A percentile compares a stretch with the other conserved stretches of the same genome.
phyloP scores from a whole-genome alignment of 2,113 vertebrate species.

The Dipodomys stephensi region DNA sequence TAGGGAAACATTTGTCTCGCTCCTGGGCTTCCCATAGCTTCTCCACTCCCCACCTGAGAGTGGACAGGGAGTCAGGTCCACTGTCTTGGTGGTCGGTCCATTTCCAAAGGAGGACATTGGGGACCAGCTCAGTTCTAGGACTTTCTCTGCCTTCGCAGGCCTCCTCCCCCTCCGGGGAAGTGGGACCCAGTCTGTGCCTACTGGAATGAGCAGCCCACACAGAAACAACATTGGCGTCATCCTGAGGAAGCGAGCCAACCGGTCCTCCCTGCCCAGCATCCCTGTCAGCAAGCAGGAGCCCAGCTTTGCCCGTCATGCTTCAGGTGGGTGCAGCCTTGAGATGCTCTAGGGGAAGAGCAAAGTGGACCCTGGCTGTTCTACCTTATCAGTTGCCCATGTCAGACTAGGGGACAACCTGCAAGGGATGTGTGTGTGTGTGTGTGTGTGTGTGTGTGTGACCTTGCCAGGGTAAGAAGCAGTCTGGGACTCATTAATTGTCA shows the following conservation, averaged over 20 bases:
- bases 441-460: background rate
- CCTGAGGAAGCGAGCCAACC: constrained; percentile 71
- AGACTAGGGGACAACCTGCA: background rate
- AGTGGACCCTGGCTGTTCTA: background rate
- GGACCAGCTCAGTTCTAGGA: background rate
- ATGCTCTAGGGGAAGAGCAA: background rate
- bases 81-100: background rate
- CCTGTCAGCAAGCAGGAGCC: constrained; percentile 31
- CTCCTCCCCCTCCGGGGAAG: constrained; percentile 74
- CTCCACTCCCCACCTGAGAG: background rate
- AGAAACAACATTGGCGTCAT: fast-evolving
- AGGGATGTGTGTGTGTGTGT: background rate
- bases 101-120: background rate
- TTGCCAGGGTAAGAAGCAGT: background rate
- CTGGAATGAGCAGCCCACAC: background rate
- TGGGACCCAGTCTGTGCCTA: background rate
- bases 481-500: background rate
- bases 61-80: background rate
- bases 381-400: background rate
- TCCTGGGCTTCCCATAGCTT: no score
- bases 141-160: constrained; percentile 52
- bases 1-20: no score
- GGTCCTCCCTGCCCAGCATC: constrained; percentile 79
- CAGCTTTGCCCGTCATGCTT: constrained; percentile 69
- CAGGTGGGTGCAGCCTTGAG: constrained; percentile 74